phyloP scores from a whole-genome alignment of 2,797 vertebrate species.

The Chanos chanos region DNA sequence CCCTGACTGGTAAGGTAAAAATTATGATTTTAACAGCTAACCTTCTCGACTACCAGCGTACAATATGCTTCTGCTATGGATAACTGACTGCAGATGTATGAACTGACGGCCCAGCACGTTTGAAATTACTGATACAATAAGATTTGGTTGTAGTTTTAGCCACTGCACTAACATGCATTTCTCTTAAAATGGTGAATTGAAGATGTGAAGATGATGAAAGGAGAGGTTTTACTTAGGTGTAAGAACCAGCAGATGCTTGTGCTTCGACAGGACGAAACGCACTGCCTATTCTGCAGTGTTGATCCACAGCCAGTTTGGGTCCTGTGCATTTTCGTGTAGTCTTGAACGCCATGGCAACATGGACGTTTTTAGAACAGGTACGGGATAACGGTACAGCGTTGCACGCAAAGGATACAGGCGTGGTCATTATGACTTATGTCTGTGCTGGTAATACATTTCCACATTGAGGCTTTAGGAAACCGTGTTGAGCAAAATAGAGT shows the following conservation, averaged over 20 bases:
- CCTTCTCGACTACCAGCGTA: too few relatives aligned
- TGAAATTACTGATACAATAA: neutral
- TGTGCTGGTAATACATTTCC: too few relatives aligned
- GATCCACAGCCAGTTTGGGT: conserved; percentile 14
- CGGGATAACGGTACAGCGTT: conserved; percentile 44
- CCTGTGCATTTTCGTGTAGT: neutral
- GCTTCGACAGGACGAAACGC: neutral
- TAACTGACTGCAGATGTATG: neutral
- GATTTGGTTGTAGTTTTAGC: too few relatives aligned
- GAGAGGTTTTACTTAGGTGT: neutral
- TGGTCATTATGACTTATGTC: conserved; percentile 44
- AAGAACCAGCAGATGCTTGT: neutral
- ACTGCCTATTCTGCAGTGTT: conserved; percentile 28
- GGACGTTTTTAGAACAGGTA: conserved; percentile 17
- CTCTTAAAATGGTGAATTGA: neutral
- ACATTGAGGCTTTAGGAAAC: too few relatives aligned
- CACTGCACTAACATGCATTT: too few relatives aligned
- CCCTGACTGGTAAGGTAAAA: conserved; percentile 33
- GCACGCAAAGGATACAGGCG: conserved; percentile 60
- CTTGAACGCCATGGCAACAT: conserved; percentile 1
- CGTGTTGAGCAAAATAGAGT: too few relatives aligned
- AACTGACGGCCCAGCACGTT: neutral
- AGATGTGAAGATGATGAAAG: neutral
- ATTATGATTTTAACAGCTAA: neutral
- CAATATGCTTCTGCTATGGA: too few relatives aligned